These are phyloP conservation scores for Beaufortia kweichowensis DNA, from an alignment of 2,113 vertebrate species.

Conservation along the genomic window DNA sequence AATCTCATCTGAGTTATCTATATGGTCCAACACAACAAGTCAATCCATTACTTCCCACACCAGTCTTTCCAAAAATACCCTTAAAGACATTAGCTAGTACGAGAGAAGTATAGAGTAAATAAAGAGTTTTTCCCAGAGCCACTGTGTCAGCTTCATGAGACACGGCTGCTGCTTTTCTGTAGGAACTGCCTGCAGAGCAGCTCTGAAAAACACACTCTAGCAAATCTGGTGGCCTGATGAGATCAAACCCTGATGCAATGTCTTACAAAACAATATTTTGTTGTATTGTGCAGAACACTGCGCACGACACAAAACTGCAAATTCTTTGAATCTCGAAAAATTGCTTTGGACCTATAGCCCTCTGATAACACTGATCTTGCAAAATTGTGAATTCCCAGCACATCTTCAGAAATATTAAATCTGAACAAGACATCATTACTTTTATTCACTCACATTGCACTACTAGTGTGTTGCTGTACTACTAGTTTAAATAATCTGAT, in stretches of 20 bases:
- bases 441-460: neutral
- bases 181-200: slow-evolving; percentile 23
- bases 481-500: too few relatives aligned
- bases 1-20: too few relatives aligned
- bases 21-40: too few relatives aligned
- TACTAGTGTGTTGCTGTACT: neutral
- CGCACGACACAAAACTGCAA: slow-evolving; percentile 32
- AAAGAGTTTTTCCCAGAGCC: slow-evolving; percentile 32
- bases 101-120: slow-evolving; percentile 10
- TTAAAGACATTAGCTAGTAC: neutral
- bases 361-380: slow-evolving; percentile 16
- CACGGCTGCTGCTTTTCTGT: slow-evolving; percentile 22
- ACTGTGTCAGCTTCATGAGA: slow-evolving; percentile 9
- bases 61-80: neutral
- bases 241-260: slow-evolving; percentile 18
- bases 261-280: slow-evolving; percentile 39
- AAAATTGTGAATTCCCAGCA: neutral
- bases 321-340: slow-evolving; percentile 25
- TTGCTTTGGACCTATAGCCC: too few relatives aligned
- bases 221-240: slow-evolving; percentile 21
- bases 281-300: slow-evolving; percentile 29
- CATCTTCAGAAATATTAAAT: neutral
- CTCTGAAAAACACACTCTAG: slow-evolving; percentile 10
- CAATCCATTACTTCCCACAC: too few relatives aligned
- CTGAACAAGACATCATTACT: neutral